A percentile compares a stretch with the other conserved stretches of the same genome.
Evolutionary conservation across 1,140 invertebrate species (phyloP).

Genomic region (Gerris buenoi): DNA sequence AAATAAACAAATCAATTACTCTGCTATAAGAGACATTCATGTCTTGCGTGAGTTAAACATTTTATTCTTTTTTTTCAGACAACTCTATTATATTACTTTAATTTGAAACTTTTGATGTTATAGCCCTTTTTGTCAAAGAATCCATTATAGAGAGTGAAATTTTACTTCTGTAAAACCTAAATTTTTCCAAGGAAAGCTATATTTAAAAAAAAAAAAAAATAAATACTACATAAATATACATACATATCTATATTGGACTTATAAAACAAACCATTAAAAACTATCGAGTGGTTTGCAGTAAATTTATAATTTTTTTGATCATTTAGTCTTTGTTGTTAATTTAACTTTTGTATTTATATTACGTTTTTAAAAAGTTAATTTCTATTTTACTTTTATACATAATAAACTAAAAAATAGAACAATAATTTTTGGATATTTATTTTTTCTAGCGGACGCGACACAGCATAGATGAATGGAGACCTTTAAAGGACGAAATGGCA

Average conservation of each 20-base stretch:
- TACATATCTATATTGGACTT: too few species aligned
- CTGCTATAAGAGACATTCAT: background rate
- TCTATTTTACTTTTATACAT: background rate
- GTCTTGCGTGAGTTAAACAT: background rate
- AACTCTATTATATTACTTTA: background rate
- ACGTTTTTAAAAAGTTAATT: background rate
- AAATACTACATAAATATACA: too few species aligned
- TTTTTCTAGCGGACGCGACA: constrained; percentile 10
- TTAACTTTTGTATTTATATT: background rate
- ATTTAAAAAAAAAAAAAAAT: too few species aligned
- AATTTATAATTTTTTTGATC: background rate
- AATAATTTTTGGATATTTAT: background rate
- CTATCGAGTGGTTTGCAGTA: too few species aligned
- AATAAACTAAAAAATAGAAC: background rate
- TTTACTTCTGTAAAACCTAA: too few species aligned
- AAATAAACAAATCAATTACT: too few species aligned
- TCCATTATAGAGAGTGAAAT: background rate
- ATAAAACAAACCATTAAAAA: too few species aligned
- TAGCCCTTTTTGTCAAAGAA: background rate
- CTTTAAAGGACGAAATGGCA: constrained; percentile 8
- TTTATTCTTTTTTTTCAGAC: background rate
- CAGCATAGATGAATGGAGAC: constrained; percentile 14
- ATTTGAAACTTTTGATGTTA: background rate
- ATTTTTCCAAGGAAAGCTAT: too few species aligned
- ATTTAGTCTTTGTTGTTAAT: background rate